Evolutionary conservation across 2,888 invertebrate genomes (phyloP).

Genomic region (Scotopteryx bipunctaria): DNA sequence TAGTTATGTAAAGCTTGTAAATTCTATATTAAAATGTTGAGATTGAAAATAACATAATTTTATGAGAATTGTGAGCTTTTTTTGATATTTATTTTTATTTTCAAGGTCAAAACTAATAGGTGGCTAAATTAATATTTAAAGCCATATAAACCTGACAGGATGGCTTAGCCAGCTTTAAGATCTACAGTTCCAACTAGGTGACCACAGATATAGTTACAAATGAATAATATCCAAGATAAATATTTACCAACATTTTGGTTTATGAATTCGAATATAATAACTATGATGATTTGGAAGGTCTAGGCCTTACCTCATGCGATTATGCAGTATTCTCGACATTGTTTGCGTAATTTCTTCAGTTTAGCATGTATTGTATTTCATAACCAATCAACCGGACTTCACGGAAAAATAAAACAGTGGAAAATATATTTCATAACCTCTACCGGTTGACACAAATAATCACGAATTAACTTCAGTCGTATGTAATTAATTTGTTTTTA

Average conservation of each 20-base stretch:
- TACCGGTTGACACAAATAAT: constrained; percentile 60
- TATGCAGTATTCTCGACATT: constrained; percentile 78
- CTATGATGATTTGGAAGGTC: neutral
- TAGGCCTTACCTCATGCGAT: constrained; percentile 67
- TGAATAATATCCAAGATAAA: neutral
- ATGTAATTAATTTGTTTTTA: constrained; percentile 47
- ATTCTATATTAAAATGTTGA: no score
- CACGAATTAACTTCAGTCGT: constrained; percentile 46
- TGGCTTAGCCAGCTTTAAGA: no score
- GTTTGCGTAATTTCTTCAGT: constrained; percentile 60
- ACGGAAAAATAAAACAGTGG: constrained; percentile 44
- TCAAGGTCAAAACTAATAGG: no score
- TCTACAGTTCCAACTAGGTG: no score
- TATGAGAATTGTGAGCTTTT: no score
- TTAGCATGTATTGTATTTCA: constrained; percentile 58
- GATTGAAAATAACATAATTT: no score
- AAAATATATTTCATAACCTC: constrained; percentile 70
- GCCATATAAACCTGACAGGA: no score
- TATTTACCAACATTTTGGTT: neutral
- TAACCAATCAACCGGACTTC: constrained; percentile 54
- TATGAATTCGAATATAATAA: neutral
- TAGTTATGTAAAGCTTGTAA: no score
- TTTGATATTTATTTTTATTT: no score
- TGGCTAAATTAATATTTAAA: no score
- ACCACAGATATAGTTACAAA: neutral